phyloP scores from a whole-genome alignment of 2,113 vertebrate species.

The Eublepharis macularius region DNA sequence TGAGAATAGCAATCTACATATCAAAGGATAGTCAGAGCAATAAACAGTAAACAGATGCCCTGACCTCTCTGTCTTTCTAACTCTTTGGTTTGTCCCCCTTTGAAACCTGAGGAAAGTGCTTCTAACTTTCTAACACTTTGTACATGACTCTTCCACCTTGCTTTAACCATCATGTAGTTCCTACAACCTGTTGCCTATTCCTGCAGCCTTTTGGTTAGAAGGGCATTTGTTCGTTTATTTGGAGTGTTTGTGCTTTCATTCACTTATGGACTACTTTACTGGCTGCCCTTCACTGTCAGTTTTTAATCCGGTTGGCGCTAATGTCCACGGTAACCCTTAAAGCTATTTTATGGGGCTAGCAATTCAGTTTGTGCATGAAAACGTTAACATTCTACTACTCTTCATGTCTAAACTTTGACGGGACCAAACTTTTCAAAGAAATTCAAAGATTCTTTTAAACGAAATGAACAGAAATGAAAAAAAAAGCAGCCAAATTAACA shows the following conservation, averaged over 20 bases:
- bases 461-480: background rate
- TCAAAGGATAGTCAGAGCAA: too few species aligned
- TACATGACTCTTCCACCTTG: background rate
- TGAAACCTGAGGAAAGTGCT: too few species aligned
- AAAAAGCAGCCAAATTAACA: background rate
- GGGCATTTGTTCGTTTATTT: conserved; percentile 40
- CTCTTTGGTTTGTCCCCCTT: too few species aligned
- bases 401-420: background rate
- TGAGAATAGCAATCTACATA: too few species aligned
- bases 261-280: conserved; percentile 24
- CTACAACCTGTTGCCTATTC: conserved; percentile 27
- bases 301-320: conserved; percentile 27
- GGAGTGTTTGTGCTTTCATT: background rate
- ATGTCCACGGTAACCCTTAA: background rate
- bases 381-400: background rate
- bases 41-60: too few species aligned
- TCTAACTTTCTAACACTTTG: too few species aligned
- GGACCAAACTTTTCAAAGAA: background rate
- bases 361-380: background rate
- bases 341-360: background rate
- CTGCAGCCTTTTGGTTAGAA: conserved; percentile 26
- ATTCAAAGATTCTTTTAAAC: background rate
- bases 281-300: conserved; percentile 14
- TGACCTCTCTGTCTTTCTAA: too few species aligned
- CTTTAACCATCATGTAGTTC: conserved; percentile 19